Conservation (phyloP, 1,140 invertebrate genomes). For the Halesus radiatus region DNA sequence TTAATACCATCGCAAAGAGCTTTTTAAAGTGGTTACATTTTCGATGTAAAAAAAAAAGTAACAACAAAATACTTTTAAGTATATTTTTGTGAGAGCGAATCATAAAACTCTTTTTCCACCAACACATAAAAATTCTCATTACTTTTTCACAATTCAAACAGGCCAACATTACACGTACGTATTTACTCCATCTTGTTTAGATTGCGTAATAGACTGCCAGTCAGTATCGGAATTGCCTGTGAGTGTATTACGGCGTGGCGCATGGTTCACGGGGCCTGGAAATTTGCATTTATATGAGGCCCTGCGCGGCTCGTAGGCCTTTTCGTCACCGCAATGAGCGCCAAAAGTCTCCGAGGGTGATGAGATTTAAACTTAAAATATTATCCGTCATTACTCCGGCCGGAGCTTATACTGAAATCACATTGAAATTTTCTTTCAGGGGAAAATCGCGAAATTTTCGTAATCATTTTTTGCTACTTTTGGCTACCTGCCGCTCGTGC, state of each 20-base stretch:
- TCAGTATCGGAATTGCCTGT: slow-evolving; percentile 50
- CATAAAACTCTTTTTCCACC: neutral
- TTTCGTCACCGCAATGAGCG: neutral
- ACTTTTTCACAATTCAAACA: slow-evolving; percentile 3
- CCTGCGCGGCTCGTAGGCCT: slow-evolving; percentile 31
- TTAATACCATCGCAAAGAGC: too few species aligned
- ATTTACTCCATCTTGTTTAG: slow-evolving; percentile 43
- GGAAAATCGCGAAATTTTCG: too few species aligned
- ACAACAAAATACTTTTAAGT: too few species aligned
- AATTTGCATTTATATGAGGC: slow-evolving; percentile 56
- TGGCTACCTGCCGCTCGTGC: too few species aligned
- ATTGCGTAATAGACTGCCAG: slow-evolving; percentile 48
- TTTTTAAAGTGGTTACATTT: neutral
- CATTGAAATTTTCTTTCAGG: neutral
- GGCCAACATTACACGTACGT: slow-evolving; percentile 26
- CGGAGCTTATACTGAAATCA: slow-evolving; percentile 18
- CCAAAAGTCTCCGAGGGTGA: slow-evolving; percentile 1
- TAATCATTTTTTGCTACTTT: too few species aligned
- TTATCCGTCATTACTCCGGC: slow-evolving; percentile 51
- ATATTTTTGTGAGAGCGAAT: neutral
- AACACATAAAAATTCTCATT: neutral
- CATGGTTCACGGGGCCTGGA: slow-evolving; percentile 49
- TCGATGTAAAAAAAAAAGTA: neutral
- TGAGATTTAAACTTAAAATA: slow-evolving; percentile 56
- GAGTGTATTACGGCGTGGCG: slow-evolving; percentile 33